These are phyloP conservation scores for Anaspis maculata DNA, from an alignment of 2,888 invertebrate species.

Conservation along the genomic window DNA sequence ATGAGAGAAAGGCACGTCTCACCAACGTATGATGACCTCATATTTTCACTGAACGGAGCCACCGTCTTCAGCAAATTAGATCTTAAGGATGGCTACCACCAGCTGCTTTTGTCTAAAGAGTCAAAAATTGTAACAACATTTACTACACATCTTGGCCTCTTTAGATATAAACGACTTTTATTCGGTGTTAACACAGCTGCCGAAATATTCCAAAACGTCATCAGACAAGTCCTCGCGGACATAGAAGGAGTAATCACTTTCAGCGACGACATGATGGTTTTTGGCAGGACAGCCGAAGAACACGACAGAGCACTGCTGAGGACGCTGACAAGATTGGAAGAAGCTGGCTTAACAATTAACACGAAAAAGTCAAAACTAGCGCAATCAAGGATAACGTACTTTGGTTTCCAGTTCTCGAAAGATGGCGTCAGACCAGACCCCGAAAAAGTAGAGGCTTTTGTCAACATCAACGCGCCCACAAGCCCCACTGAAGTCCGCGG, in stretches of 20 bases:
- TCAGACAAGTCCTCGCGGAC: constrained; percentile 28
- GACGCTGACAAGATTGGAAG: constrained; percentile 21
- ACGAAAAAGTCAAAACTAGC: constrained; percentile 28
- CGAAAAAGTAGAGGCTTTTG: constrained; percentile 22
- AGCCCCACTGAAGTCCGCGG: constrained; percentile 7
- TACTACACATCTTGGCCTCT: constrained; percentile 29
- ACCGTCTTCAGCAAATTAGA: constrained; percentile 9
- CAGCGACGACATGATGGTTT: constrained; percentile 36
- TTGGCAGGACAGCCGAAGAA: constrained; percentile 21
- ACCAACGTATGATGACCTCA: constrained; percentile 12
- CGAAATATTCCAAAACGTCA: constrained; percentile 37
- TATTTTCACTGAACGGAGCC: constrained; percentile 10
- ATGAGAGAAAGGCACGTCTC: constrained; percentile 11
- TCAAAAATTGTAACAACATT: constrained; percentile 32
- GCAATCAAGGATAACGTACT: constrained; percentile 20
- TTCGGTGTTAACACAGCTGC: constrained; percentile 37
- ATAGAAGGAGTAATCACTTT: constrained; percentile 31
- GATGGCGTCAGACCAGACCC: constrained; percentile 24
- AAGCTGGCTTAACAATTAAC: constrained; percentile 23
- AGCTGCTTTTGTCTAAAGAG: constrained; percentile 25
- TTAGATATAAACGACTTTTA: constrained; percentile 31
- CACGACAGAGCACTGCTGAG: constrained; percentile 25
- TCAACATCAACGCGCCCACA: constrained; percentile 3
- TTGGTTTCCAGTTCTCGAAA: constrained; percentile 24
- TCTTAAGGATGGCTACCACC: constrained; percentile 30